phyloP scores from a whole-genome alignment of 2,113 vertebrate genomes.

The Aptenodytes patagonicus region DNA sequence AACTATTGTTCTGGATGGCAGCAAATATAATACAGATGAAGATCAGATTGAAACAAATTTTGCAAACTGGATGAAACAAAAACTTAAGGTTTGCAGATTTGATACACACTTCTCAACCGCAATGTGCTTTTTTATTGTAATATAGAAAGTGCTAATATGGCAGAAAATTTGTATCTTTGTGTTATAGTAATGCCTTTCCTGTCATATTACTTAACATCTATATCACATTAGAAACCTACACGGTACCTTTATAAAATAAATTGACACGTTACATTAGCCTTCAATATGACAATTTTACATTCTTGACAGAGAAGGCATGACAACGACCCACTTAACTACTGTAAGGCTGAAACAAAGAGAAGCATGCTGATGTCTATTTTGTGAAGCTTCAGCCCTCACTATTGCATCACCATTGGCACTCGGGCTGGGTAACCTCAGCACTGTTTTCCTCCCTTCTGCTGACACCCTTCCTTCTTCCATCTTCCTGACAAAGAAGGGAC shows the following conservation, averaged over 20 bases:
- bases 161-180: constrained; percentile 8
- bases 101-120: not conserved
- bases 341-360: not conserved
- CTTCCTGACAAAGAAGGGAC: not conserved
- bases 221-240: not conserved
- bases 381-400: not conserved
- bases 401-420: not conserved
- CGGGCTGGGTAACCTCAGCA: not conserved
- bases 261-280: not conserved
- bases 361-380: not conserved
- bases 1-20: not conserved
- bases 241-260: constrained; percentile 26
- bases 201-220: not conserved
- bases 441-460: not conserved
- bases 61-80: not conserved
- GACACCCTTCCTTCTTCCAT: not conserved
- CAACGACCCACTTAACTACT: not conserved
- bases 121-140: not conserved
- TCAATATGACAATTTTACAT: not conserved
- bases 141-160: not conserved
- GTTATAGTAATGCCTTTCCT: constrained; percentile 19
- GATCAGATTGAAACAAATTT: not conserved
- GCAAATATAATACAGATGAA: not conserved
- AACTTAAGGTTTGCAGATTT: not conserved
- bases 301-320: constrained; percentile 14